Evolutionary conservation across 2,888 invertebrate genomes (phyloP).

Genomic region (Pyrrhia umbra): DNA sequence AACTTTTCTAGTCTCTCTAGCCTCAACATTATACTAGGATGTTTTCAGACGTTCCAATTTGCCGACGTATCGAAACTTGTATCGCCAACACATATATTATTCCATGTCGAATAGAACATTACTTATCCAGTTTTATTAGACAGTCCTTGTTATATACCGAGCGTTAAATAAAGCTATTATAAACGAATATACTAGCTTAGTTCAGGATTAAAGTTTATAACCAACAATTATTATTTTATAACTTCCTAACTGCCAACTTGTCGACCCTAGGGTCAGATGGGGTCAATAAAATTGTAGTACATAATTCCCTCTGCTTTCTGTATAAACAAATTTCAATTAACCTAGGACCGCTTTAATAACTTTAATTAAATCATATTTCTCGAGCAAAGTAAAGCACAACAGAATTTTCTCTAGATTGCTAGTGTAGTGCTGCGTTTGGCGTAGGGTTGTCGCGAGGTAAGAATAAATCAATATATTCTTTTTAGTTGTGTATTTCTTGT

Average conservation of each 20-base stretch:
- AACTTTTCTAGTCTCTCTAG: no score
- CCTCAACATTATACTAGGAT: background rate
- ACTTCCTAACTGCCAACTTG: conserved; percentile 64
- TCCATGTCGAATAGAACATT: conserved; percentile 1
- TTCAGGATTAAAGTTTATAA: conserved; percentile 29
- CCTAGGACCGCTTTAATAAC: conserved; percentile 80
- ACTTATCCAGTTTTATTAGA: conserved; percentile 31
- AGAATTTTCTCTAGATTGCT: conserved; percentile 72
- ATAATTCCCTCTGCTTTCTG: conserved; percentile 76
- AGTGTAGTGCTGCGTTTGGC: conserved; percentile 62
- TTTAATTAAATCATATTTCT: conserved; percentile 87
- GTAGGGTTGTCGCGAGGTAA: conserved; percentile 71
- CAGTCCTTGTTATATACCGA: background rate
- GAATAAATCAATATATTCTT: background rate
- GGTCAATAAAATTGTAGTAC: conserved; percentile 81
- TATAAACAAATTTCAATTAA: conserved; percentile 87
- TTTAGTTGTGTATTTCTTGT: background rate
- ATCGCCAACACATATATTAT: conserved; percentile 18
- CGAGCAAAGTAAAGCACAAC: conserved; percentile 68
- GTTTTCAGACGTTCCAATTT: background rate
- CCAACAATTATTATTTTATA: conserved; percentile 65
- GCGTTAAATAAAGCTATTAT: conserved; percentile 43
- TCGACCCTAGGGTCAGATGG: conserved; percentile 68
- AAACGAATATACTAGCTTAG: conserved; percentile 12
- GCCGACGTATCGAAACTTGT: background rate